Percentiles rank a stretch among this genome's conserved stretches.
Evolutionary conservation across 2,113 vertebrate genomes (phyloP).

Genomic region (Pseudorectes ferrugineus): DNA sequence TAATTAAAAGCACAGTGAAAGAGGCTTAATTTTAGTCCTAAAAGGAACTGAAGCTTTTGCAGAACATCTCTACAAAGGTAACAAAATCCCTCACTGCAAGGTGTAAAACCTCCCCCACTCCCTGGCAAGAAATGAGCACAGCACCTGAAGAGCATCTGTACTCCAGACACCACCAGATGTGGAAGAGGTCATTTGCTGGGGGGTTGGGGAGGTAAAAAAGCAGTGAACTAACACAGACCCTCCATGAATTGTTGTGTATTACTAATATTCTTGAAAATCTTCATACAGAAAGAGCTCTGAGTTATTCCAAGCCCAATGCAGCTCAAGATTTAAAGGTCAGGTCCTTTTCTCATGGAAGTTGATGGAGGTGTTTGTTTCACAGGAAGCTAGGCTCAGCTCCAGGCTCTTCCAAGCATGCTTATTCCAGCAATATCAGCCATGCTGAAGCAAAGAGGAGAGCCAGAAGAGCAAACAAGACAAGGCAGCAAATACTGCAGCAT

Average conservation of each 20-base stretch:
- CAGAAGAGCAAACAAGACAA: background rate
- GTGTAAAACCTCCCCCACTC: background rate
- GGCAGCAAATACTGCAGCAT: background rate
- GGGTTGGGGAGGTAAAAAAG: background rate
- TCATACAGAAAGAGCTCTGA: background rate
- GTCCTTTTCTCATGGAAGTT: background rate
- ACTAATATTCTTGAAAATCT: background rate
- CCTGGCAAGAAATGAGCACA: background rate
- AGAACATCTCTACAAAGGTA: background rate
- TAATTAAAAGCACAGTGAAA: slow-evolving; percentile 6
- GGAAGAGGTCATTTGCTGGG: background rate
- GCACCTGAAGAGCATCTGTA: background rate
- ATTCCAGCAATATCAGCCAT: background rate
- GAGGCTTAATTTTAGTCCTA: slow-evolving; percentile 42
- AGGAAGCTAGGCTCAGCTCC: background rate
- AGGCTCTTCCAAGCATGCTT: background rate
- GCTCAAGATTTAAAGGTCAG: background rate
- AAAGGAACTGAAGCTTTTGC: background rate
- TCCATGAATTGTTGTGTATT: background rate
- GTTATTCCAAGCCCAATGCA: background rate
- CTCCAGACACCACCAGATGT: background rate
- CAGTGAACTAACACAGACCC: background rate
- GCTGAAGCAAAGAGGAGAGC: background rate
- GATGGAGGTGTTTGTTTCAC: background rate
- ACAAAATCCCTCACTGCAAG: background rate